Base-by-base conservation (phyloP, 2,888 invertebrate genomes). In the Mythimna impura region DNA sequence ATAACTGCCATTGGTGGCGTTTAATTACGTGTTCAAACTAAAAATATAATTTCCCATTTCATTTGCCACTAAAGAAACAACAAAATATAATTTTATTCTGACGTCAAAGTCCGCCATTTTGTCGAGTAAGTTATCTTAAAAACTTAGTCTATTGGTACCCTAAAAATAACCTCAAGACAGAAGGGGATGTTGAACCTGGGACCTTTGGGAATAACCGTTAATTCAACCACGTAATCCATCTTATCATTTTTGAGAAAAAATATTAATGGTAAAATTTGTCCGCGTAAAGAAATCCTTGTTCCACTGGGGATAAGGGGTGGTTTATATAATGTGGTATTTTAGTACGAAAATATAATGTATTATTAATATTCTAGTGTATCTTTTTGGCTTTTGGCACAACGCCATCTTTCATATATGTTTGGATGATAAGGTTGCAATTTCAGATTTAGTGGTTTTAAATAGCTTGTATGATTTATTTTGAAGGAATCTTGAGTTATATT, bases 161-260 rank as follows among this genome's bases (percentile, higher is more conserved):
- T 58, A 81, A 78, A 88, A 89, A 86, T 87, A 82, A 65, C 69
- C 76, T 68, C 70, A 86, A 85, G 82, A 86, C 89, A 89, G 90
- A 91, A 92, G 92, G 91, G 83, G 71, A 67, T 91, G 89, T 92
- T 90, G 90, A 92, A 89, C 88, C 83, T 81, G 81, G 78, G 76
- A 87, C 95, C 94, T 81, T 57, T 78, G 94, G 95, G 95, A 93
- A 89, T 90, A 81, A 81, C 84, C 84, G 93, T 92, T 85, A 94
- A 94, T 92, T 93, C 90, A 90, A 94, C 91, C 89, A 91, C 90
- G 92, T 95, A 96, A 96, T 96, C 96, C 96, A 95, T 96, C 96
- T 95, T 96, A 95, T 92, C 91, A 89, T 92, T 93, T 93, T 89
- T 81, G 82, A 86, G n/a, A 80, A 91, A 89, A 91, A 91, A 85